Evolutionary conservation across 2,888 invertebrate species (phyloP).

Genomic region (Orthosia gothica): DNA sequence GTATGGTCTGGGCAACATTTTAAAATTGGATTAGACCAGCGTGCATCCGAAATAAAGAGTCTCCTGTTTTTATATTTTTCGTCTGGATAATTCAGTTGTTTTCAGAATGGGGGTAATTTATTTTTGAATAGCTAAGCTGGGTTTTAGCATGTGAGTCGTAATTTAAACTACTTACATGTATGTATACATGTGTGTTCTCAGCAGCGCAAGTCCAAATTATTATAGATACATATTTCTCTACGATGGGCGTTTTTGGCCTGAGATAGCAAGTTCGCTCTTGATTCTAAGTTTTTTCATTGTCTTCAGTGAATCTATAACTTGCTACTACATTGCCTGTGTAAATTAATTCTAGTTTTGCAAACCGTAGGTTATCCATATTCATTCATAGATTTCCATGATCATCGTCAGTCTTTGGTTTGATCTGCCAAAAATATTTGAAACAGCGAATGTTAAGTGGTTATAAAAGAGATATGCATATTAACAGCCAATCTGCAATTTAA

Average conservation of each 20-base stretch:
- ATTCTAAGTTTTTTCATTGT: too few relatives aligned
- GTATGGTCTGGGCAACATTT: constrained; percentile 86
- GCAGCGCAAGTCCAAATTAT: not conserved
- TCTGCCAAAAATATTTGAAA: constrained; percentile 29
- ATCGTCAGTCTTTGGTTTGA: not conserved
- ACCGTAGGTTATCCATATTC: constrained; percentile 41
- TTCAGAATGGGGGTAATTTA: constrained; percentile 57
- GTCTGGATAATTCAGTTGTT: constrained; percentile 60
- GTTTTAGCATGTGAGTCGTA: constrained; percentile 12
- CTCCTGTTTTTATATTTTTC: constrained; percentile 63
- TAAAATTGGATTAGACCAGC: constrained; percentile 86
- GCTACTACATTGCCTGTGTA: not conserved
- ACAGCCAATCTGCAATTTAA: constrained; percentile 89
- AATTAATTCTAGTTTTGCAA: constrained; percentile 5
- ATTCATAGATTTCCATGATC: constrained; percentile 37
- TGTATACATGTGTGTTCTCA: not conserved
- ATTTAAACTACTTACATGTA: not conserved
- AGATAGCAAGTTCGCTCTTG: too few relatives aligned
- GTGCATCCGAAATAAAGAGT: constrained; percentile 75
- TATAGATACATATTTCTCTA: not conserved
- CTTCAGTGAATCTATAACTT: not conserved
- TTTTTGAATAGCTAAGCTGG: constrained; percentile 40
- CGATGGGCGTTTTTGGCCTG: too few relatives aligned
- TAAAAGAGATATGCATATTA: constrained; percentile 84
- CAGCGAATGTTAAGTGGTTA: constrained; percentile 64